phyloP scores from a whole-genome alignment of 2,888 invertebrate genomes.

The Neoscelio sp. region DNA sequence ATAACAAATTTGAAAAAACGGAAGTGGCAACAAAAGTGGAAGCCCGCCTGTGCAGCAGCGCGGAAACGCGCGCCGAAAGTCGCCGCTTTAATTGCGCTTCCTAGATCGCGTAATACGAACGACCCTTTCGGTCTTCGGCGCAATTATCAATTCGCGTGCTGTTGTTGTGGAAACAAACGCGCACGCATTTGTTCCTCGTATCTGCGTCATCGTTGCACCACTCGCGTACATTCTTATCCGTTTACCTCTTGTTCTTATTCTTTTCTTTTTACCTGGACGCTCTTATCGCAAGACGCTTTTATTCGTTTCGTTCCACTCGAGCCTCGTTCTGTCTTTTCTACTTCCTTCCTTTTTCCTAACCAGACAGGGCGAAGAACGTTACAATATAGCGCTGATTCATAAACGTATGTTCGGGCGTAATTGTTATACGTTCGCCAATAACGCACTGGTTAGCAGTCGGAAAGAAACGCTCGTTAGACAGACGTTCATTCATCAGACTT shows the following conservation, averaged over 20 bases:
- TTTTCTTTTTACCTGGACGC: slow-evolving; percentile 2
- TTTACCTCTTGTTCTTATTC: slow-evolving; percentile 24
- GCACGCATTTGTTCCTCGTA: slow-evolving; percentile 56
- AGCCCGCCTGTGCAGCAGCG: slow-evolving; percentile 39
- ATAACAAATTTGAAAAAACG: slow-evolving; percentile 13
- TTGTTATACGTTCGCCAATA: slow-evolving; percentile 50
- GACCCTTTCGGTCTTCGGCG: background rate
- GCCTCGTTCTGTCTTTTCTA: slow-evolving; percentile 25
- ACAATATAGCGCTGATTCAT: slow-evolving; percentile 16
- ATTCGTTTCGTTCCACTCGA: slow-evolving; percentile 47
- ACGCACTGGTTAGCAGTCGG: slow-evolving; percentile 21
- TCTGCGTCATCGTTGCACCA: slow-evolving; percentile 46
- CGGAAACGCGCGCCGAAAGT: slow-evolving; percentile 54
- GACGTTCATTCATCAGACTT: slow-evolving; percentile 41
- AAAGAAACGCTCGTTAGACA: slow-evolving; percentile 54
- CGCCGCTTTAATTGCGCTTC: slow-evolving; percentile 43
- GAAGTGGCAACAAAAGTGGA: slow-evolving; percentile 19
- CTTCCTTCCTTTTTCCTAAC: slow-evolving; percentile 14
- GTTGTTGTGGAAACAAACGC: slow-evolving; percentile 48
- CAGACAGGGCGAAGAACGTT: background rate
- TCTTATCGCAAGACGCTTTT: slow-evolving; percentile 52
- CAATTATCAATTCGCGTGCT: slow-evolving; percentile 56
- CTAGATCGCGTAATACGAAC: slow-evolving; percentile 33
- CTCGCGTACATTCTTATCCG: slow-evolving; percentile 31
- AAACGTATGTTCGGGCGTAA: slow-evolving; percentile 23